phyloP scores from a whole-genome alignment of 2,113 vertebrate species.

The Ranitomeya imitator region DNA sequence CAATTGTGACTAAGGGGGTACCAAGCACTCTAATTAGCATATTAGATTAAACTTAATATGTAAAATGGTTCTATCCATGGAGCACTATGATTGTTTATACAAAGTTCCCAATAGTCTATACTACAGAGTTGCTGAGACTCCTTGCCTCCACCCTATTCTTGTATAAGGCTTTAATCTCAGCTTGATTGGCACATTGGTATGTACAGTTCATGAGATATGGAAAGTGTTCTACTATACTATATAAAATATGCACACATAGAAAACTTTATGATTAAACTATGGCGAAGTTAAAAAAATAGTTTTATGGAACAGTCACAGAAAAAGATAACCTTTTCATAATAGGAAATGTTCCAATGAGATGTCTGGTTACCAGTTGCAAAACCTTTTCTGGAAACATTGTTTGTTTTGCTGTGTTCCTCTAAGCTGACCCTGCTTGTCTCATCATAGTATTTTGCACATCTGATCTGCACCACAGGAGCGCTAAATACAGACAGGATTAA shows the following conservation, averaged over 20 bases:
- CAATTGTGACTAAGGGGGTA: too few relatives aligned
- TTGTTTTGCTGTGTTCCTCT: background rate
- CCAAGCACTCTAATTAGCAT: too few relatives aligned
- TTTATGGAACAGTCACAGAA: background rate
- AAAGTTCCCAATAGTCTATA: too few relatives aligned
- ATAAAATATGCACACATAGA: background rate
- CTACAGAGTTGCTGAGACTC: too few relatives aligned
- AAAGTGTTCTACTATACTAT: too few relatives aligned
- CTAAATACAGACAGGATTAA: conserved; percentile 4
- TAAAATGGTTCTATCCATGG: too few relatives aligned
- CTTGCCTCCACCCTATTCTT: too few relatives aligned
- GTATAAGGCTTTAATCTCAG: too few relatives aligned
- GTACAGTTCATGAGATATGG: too few relatives aligned
- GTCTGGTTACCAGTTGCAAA: background rate
- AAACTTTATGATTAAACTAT: background rate
- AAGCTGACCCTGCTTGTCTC: background rate
- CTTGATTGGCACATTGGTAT: too few relatives aligned
- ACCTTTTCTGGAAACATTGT: background rate
- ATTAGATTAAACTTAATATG: too few relatives aligned
- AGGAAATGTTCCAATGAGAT: background rate
- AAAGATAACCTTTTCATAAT: background rate
- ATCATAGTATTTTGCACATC: background rate
- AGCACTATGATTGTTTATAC: too few relatives aligned
- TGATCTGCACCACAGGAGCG: conserved; percentile 16
- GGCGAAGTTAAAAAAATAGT: background rate